These are phyloP conservation scores for Catagonus wagneri DNA, from an alignment of 2,113 vertebrate genomes.

Conservation along the genomic window DNA sequence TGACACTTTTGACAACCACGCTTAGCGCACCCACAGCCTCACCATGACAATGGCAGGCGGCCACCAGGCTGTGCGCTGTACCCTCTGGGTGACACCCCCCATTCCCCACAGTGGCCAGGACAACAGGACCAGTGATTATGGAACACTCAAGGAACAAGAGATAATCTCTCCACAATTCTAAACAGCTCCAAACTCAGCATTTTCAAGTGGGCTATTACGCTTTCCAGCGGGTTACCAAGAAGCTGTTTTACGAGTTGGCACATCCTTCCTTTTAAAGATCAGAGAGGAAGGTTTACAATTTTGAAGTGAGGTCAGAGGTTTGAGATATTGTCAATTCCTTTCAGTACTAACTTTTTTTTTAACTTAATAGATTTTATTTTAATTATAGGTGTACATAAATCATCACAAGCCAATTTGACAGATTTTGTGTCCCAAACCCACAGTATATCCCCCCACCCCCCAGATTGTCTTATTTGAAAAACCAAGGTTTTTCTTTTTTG, in stretches of 20 bases:
- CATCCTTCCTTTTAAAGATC: not conserved
- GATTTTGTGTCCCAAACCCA: no score
- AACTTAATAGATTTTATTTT: no score
- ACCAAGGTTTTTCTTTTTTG: no score
- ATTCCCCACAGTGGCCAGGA: not conserved
- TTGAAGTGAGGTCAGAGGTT: not conserved
- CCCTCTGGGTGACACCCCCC: not conserved
- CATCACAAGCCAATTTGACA: no score
- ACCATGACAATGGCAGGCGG: not conserved
- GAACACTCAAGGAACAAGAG: slow-evolving; percentile 1
- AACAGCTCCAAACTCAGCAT: not conserved
- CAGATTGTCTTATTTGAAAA: no score
- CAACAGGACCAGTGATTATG: not conserved
- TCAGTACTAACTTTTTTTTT: not conserved
- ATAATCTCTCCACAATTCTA: not conserved
- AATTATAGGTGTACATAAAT: no score
- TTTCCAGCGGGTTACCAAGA: not conserved
- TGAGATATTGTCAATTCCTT: not conserved
- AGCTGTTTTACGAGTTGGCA: not conserved
- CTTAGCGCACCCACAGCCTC: not conserved
- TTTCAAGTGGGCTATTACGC: not conserved
- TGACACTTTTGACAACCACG: not conserved
- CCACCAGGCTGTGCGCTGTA: not conserved
- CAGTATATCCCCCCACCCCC: no score
- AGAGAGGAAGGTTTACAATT: not conserved